Evolutionary conservation across 1,140 invertebrate genomes (phyloP), one percentile per base, ranked within the genome.

Genomic region (Oreohelix idahoensis): DNA sequence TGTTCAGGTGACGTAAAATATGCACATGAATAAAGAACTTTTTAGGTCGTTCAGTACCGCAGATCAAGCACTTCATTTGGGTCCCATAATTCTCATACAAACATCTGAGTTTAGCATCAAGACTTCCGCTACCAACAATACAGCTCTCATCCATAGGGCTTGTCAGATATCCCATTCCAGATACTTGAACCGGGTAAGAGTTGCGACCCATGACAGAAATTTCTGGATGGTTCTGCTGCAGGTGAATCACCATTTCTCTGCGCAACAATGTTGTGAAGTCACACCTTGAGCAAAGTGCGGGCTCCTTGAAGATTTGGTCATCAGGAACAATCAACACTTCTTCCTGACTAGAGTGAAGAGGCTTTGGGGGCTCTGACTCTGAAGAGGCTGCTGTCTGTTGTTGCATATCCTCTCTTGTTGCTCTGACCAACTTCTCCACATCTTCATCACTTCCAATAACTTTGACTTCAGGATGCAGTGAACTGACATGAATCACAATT

Each of bases 11-110:
- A 10, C 86, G 73, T 23, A 87, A 74, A 58, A 87, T 79, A 73
- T 87, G 86, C 20, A 87, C 84, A 73, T 87, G 86, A 76, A 87
- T 87, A 70, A 85, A 85, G 73, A 84, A 87, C 69, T 85, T 87
- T 51, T 87, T 87, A 13, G 86, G 84, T 15, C 84, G 45, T 66
- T 85, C 86, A 29, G 76, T 73, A 32, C 80, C 81, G 63, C 86
- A 87, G 38, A 87, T 87, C 63, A 85, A 74, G 79, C 86, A 87
- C 45, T 83, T 81, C 83, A 84, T 84, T 26, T 81, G 77, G 35
- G 80, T 79, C 36, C 86, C 86, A 53, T 79, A 85, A 66, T 87
- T 87, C 76, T 87, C 80, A 45, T 87, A 87, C 39, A 87, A 77
- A 35, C 84, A 83, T 49, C 70, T 32, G 8, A 87, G 81, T 53